Evolutionary conservation across 2,113 vertebrate species (phyloP), one percentile per base, ranked within the genome.

Genomic region (Pterophyllum scalare): DNA sequence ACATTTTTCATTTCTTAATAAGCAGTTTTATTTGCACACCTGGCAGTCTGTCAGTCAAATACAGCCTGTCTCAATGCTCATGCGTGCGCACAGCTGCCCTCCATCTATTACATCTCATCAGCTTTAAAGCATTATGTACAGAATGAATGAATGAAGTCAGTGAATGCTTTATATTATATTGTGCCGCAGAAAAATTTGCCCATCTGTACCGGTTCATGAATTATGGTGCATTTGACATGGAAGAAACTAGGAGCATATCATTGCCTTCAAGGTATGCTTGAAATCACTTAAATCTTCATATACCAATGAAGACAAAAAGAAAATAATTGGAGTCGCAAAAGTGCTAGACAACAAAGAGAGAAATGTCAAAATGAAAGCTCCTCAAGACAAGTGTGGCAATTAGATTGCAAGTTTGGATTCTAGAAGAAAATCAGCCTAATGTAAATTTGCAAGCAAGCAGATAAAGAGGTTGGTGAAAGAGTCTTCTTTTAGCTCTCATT

Each of bases 401-500:
- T 79, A 82, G 31, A 76, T 56, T 33, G 61, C 35, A 84, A 57
- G 33, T 85, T 78, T 83, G 7, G 52, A 89, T 74, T 79, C 19
- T 31, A 17, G 8, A 74, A 61, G 60, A 54, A 84, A 78, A 81
- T 77, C 40, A 40, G 31, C 52, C 19, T 19, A 49, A 75, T 22
- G 38, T 59, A 54, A 80, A 72, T 80, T n/a, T 70, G 46, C 24
- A 31, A 57, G 49, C 22, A 76, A 86, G 56, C 19, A 15, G 35
- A 83, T 85, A 13, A 67, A 83, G 62, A 76, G 76, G 67, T 86
- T 86, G 85, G 70, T 75, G 74, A 77, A 79, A 67, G 24, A 80
- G 33, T 82, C 17, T 43, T 70, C 49, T 85, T 91, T 86, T 54
- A 83, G 76, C 22, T 57, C 28, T 80, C 64, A 56, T 70, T 84